phyloP scores from a whole-genome alignment of 2,113 vertebrate species.

The Protobothrops flavoviridis region DNA sequence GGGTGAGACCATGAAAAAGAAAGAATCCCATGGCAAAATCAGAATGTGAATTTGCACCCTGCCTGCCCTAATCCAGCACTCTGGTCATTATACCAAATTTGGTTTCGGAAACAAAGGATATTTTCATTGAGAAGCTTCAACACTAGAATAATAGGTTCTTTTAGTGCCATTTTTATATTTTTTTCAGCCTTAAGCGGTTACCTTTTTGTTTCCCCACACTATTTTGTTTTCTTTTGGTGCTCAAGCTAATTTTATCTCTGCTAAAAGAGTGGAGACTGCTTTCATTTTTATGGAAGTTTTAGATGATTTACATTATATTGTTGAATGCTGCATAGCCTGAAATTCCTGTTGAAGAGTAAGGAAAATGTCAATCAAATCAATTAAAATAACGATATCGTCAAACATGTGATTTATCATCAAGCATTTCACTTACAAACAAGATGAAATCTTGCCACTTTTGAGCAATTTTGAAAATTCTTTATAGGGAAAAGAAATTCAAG shows the following conservation, averaged over 20 bases:
- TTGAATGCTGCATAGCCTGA: background rate
- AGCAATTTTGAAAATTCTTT: background rate
- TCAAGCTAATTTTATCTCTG: background rate
- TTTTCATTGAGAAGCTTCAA: background rate
- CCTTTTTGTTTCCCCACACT: background rate
- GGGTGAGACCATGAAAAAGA: background rate
- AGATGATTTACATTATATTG: background rate
- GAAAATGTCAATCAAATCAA: background rate
- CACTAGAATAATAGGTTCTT: background rate
- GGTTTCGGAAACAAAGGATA: background rate
- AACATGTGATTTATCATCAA: background rate
- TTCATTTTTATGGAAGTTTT: background rate
- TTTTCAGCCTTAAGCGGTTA: background rate
- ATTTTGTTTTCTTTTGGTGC: background rate
- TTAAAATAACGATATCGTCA: background rate
- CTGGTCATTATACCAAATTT: background rate
- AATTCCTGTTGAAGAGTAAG: background rate
- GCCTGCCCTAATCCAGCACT: background rate
- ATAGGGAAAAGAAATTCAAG: background rate
- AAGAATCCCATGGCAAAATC: background rate
- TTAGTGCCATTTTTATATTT: background rate
- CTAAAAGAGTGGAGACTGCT: background rate
- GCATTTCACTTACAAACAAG: background rate
- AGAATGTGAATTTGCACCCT: background rate
- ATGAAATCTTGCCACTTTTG: background rate